Evolutionary conservation across 2,888 invertebrate species (phyloP).

Genomic region (Platycnemis pennipes): DNA sequence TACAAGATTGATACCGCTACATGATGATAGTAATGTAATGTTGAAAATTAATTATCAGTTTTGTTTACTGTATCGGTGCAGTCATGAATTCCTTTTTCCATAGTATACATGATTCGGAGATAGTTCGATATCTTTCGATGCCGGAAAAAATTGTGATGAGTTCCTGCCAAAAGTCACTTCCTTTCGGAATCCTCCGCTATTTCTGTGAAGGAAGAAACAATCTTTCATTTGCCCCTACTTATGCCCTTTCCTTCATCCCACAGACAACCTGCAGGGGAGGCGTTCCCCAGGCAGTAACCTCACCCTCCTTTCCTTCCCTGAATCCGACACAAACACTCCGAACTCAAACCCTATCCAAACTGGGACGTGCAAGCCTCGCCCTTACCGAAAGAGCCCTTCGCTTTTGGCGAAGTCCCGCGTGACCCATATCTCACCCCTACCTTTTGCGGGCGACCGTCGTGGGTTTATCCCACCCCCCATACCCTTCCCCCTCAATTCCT

Average conservation of each 20-base stretch:
- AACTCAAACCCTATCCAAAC: neutral
- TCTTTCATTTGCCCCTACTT: neutral
- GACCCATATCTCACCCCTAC: neutral
- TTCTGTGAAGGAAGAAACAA: neutral
- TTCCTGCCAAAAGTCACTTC: too few relatives aligned
- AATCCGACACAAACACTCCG: neutral
- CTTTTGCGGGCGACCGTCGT: neutral
- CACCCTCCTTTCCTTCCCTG: neutral
- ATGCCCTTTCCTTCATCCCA: neutral
- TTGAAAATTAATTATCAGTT: too few relatives aligned
- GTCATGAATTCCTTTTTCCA: too few relatives aligned
- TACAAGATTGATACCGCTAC: too few relatives aligned
- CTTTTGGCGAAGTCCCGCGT: neutral
- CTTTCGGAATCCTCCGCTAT: neutral
- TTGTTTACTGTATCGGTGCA: too few relatives aligned
- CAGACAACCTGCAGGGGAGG: neutral
- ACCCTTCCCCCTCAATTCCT: neutral
- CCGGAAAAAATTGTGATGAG: too few relatives aligned
- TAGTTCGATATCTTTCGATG: too few relatives aligned
- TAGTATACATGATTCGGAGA: too few relatives aligned
- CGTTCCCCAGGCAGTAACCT: neutral
- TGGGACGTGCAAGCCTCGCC: neutral
- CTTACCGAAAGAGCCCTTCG: neutral
- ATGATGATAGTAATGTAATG: too few relatives aligned
- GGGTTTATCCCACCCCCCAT: neutral